Conservation (phyloP, 2,888 invertebrate genomes). For the Heliconius ismenius region DNA sequence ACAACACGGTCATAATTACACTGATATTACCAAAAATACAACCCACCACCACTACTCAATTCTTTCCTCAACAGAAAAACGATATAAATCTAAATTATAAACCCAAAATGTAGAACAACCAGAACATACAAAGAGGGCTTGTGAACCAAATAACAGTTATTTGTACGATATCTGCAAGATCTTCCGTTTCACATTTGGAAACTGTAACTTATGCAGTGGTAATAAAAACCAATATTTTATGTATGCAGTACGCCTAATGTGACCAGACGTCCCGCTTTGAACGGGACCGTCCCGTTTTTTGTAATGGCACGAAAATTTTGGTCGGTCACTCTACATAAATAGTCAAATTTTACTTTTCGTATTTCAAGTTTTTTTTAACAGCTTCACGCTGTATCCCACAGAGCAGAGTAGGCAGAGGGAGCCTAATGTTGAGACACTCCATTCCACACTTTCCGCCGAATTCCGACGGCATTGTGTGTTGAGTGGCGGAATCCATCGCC, state of each 20-base stretch:
- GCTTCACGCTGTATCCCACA: too few relatives aligned
- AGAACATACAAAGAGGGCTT: conserved; percentile 64
- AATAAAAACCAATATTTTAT: conserved; percentile 47
- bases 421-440: too few relatives aligned
- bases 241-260: not conserved
- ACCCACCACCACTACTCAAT: not conserved
- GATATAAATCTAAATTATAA: conserved; percentile 15
- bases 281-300: too few relatives aligned
- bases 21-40: not conserved
- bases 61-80: not conserved
- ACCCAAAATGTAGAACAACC: conserved; percentile 26
- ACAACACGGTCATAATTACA: not conserved
- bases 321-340: too few relatives aligned
- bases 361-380: too few relatives aligned
- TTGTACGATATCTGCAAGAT: conserved; percentile 32
- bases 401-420: too few relatives aligned
- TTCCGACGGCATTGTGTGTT: too few relatives aligned
- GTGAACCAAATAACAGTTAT: conserved; percentile 57
- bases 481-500: too few relatives aligned
- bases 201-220: conserved; percentile 48
- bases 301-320: too few relatives aligned
- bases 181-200: conserved; percentile 41
- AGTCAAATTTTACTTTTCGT: too few relatives aligned
- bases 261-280: too few relatives aligned
- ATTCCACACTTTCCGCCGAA: too few relatives aligned